A percentile compares a stretch with the other conserved stretches of the same genome.
phyloP scores from a whole-genome alignment of 2,888 invertebrate genomes.

The Cheilosia soror region DNA sequence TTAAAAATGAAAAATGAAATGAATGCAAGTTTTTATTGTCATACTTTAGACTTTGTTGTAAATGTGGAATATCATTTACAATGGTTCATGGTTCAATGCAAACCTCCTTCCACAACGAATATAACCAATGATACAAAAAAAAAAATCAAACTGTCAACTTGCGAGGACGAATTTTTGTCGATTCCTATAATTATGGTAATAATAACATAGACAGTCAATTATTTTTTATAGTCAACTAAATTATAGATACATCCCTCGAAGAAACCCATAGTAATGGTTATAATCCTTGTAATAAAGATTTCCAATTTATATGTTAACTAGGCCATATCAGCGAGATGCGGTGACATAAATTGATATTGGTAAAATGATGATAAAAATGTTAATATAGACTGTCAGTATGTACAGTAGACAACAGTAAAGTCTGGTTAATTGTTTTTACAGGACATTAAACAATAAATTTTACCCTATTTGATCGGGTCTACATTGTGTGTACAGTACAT shows the following conservation, averaged over 20 bases:
- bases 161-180: neutral
- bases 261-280: neutral
- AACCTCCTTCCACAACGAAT: too few species aligned
- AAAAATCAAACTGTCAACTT: neutral
- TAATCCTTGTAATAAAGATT: neutral
- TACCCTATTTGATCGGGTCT: neutral
- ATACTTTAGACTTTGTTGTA: too few species aligned
- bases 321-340: neutral
- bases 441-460: neutral
- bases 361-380: neutral
- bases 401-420: too few species aligned
- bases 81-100: too few species aligned
- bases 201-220: neutral
- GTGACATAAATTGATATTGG: neutral
- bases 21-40: too few species aligned
- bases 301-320: constrained; percentile 8
- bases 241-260: neutral
- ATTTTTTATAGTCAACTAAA: constrained; percentile 2
- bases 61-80: too few species aligned
- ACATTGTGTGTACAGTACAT: too few species aligned
- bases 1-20: too few species aligned
- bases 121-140: too few species aligned
- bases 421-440: neutral
- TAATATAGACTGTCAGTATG: neutral
- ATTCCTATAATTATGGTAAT: neutral